These are phyloP conservation scores for Pangasianodon hypophthalmus DNA, from an alignment of 2,113 vertebrate genomes.

Conservation along the genomic window DNA sequence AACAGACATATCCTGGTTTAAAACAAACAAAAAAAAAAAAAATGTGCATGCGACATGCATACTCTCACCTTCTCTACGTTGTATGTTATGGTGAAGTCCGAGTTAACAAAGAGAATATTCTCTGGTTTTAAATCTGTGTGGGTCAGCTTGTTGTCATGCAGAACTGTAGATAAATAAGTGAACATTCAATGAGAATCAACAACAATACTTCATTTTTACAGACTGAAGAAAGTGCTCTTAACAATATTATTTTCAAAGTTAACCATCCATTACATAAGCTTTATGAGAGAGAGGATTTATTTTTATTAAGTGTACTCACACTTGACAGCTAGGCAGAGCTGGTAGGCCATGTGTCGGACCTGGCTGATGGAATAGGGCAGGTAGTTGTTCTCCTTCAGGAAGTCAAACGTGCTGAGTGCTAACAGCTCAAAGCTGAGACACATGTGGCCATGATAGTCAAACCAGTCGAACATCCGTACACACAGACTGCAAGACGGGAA, in stretches of 20 bases:
- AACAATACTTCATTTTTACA: neutral
- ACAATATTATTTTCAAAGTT: neutral
- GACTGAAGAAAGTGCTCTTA: neutral
- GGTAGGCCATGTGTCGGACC: conserved; percentile 85
- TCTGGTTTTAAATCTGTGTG: conserved; percentile 98
- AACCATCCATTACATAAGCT: neutral
- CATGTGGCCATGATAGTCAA: conserved; percentile 89
- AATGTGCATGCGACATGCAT: neutral
- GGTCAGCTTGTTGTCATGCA: conserved; percentile 96
- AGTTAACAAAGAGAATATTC: conserved; percentile 98
- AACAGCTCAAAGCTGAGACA: conserved; percentile 88
- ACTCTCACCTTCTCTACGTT: conserved; percentile 89
- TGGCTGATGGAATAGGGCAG: conserved; percentile 85
- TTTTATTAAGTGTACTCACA: conserved; percentile 39
- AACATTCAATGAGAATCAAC: neutral
- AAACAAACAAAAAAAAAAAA: no score
- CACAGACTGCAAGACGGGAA: conserved; percentile 74
- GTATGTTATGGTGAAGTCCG: conserved; percentile 87
- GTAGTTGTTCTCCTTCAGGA: conserved; percentile 90
- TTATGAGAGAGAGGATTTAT: neutral
- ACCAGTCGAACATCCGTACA: conserved; percentile 90
- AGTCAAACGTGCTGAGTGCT: conserved; percentile 88
- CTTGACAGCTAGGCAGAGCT: conserved; percentile 80
- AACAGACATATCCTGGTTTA: neutral
- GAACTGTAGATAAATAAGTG: conserved; percentile 78